Evolutionary conservation across 2,113 vertebrate species (phyloP).

Genomic region (Eurypyga helias): DNA sequence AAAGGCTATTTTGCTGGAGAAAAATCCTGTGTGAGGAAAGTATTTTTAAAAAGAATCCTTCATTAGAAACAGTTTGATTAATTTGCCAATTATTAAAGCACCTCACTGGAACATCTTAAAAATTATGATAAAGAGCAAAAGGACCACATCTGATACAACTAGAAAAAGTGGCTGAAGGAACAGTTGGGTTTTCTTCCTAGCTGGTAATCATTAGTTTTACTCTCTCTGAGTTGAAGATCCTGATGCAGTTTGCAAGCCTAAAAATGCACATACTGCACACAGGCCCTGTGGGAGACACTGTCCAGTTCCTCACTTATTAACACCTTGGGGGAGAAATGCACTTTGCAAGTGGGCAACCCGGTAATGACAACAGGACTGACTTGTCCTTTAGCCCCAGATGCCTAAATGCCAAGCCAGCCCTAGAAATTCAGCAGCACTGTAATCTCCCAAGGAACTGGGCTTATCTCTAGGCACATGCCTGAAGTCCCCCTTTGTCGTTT

Average conservation of each 20-base stretch:
- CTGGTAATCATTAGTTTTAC: background rate
- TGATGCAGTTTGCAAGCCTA: background rate
- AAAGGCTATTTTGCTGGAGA: background rate
- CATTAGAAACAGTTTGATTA: background rate
- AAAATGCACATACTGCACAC: background rate
- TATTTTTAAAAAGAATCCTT: background rate
- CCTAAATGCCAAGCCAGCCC: fast-evolving
- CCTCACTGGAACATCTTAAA: background rate
- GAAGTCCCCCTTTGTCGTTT: background rate
- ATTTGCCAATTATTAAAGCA: background rate
- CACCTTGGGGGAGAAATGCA: fast-evolving
- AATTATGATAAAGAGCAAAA: background rate
- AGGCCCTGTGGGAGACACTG: background rate
- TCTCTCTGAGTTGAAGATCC: background rate
- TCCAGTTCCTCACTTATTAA: background rate
- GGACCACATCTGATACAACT: fast-evolving
- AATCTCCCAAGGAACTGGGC: background rate
- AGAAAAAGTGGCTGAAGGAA: background rate
- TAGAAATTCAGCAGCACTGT: background rate
- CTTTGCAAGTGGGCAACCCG: background rate
- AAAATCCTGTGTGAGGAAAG: background rate
- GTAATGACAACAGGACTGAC: background rate
- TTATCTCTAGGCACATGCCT: background rate
- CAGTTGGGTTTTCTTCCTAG: background rate
- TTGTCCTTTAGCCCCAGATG: background rate